Base-by-base conservation (phyloP, 2,888 invertebrate species). In the Podabrus alpinus region DNA sequence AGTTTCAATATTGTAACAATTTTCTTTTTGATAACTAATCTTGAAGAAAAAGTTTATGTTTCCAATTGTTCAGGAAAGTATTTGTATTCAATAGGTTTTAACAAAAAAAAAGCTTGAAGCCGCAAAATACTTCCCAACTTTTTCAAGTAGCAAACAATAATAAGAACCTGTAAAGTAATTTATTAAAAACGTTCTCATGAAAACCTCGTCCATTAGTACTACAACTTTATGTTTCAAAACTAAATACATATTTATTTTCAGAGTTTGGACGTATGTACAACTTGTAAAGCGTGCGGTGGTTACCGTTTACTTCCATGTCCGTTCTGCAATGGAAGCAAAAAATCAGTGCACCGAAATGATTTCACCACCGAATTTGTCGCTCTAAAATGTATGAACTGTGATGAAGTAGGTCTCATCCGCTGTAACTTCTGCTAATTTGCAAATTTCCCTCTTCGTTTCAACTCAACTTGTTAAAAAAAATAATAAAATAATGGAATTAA, bases 271-370 rank as follows among this genome's bases (percentile, higher is more conserved):
- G 94, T 94, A 15, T 93, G 93, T 84, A 92, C 91, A 81, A 94
- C 94, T 68, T 98, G 98, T 87, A 92, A 93, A 83, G 91, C 92
- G 80, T 98, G 98, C 87, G 98, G 98, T 5, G 98, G 97, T 0
- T 97, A 95, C 89, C 92, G 96, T 64, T 92, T 96, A 76, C 91
- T 97, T 29, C 96, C 97, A 1, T 98, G 98, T 87, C 91, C 93
- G 69, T 92, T 94, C 79, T 98, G 98, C 90, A 97, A 96, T 83
- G 98, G 98, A 29, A 97, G 97, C 86, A 98, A 98, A 90, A 97
- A 97, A 88, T 97, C 97, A 15, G 93, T 97, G 68, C 95, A 96
- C 86, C 91, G 97, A 82, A 97, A 97, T 89, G 94, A 97, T 86
- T 98, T 97, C 88, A 97, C 97, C 0, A 93, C 96, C 59, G 97